Percentiles rank a stretch among this genome's conserved stretches.
Conservation (phyloP, 2,113 vertebrate species). For the Coptodon rendalli region DNA sequence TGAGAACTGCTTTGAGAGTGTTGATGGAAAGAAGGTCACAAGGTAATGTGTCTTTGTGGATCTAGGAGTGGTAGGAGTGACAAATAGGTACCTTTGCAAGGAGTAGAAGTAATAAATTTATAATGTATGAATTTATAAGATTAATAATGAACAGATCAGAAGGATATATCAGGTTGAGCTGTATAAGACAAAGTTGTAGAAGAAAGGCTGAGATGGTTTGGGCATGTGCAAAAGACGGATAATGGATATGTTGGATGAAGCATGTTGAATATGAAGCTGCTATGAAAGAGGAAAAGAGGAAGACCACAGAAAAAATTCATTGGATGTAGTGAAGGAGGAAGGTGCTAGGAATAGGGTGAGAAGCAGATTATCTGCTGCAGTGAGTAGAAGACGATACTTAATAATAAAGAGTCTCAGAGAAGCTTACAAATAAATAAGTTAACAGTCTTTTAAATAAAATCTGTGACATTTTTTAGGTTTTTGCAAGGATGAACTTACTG, state of each 20-base stretch:
- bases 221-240: fast-evolving
- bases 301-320: background rate
- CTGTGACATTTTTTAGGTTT: background rate
- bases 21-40: background rate
- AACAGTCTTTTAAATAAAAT: background rate
- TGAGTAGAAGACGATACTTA: background rate
- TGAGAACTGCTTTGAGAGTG: background rate
- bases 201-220: background rate
- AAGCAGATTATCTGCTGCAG: background rate
- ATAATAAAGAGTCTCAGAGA: background rate
- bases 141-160: fast-evolving
- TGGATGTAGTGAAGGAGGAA: background rate
- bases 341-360: background rate
- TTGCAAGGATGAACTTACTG: background rate
- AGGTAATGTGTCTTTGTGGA: background rate
- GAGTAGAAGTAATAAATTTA: background rate
- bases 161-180: background rate
- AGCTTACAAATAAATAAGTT: background rate
- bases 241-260: background rate
- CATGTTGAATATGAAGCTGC: background rate
- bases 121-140: background rate
- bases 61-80: background rate
- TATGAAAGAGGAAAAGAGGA: background rate
- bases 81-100: background rate
- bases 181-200: background rate